Base-by-base conservation (phyloP, 2,797 vertebrate genomes). In the Parotocinclus haroldoi region DNA sequence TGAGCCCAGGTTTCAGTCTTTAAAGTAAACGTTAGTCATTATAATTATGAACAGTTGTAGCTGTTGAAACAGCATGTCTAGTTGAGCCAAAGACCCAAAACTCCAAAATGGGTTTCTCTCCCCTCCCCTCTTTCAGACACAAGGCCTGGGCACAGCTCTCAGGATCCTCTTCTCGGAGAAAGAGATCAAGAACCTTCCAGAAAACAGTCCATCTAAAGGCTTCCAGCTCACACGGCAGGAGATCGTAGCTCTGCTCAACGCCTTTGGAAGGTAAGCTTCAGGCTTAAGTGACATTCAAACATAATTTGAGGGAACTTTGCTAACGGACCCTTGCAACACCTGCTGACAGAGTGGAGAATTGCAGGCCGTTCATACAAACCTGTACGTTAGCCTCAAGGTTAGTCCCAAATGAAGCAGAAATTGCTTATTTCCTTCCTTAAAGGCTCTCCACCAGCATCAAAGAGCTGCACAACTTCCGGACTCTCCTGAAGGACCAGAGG, bases 101-200 rank as follows among this genome's bases (percentile, higher is more conserved):
- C 27, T 5, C 5, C n/a, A n/a, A n/a, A 27, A 27, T 27, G 2
- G 2, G 27, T 54, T 63, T 66, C 78, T 27, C 40, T 42, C 40
- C 10, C 40, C 9, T 40, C 38, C 38, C 73, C 66, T n/a, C n/a
- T n/a, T 27, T 55, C 68, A 98, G 96, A 98, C 93, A 55, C 91
- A 98, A 80, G 96, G 95, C 55, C 87, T 98, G 68, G 95, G 95
- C 67, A 95, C 96, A 0, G 96, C 95, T 14, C 89, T 98, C 85
- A 95, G 95, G 88, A 93, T 98, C 82, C 82, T 98, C 56, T 98
- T 98, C 83, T 98, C 96, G 1, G 96, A 97, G 85, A 94, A 90
- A 62, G 94, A 98, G 85, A 98, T 98, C 74, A 87, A 96, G 76
- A 95, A 90, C 50, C 94, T 98, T 66, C 90, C 93, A 0, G 94